Conservation (phyloP, 92 coral and sea anemone genomes). For the Parazoanthus atlanticus region DNA sequence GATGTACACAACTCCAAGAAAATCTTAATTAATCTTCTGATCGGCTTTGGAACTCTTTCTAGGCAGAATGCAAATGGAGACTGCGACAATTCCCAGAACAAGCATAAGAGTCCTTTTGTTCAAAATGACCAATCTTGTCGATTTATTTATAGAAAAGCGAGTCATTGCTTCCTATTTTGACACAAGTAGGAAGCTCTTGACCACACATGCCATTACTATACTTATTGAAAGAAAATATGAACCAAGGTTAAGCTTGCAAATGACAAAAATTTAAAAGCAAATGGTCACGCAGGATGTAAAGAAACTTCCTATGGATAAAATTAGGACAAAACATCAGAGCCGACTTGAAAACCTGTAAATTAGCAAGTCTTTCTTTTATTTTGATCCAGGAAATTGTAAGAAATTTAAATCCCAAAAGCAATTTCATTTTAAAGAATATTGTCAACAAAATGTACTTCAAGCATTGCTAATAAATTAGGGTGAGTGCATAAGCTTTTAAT, state of each 20-base stretch:
- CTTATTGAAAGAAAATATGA: background rate
- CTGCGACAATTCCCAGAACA: too few species aligned
- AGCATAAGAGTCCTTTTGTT: background rate
- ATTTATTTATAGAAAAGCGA: background rate
- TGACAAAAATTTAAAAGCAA: background rate
- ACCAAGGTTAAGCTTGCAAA: slow-evolving; percentile 9
- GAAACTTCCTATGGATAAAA: background rate
- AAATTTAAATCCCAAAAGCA: background rate
- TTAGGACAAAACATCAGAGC: background rate
- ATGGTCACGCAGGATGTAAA: background rate
- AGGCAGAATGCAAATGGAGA: too few species aligned
- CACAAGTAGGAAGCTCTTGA: background rate
- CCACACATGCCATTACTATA: slow-evolving; percentile 4
- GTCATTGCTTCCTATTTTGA: background rate
- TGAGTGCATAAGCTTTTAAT: background rate
- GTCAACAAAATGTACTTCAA: background rate
- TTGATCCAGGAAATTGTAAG: background rate
- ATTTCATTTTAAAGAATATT: slow-evolving; percentile 12
- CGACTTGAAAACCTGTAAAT: background rate
- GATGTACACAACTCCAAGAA: too few species aligned
- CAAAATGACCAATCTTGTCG: background rate
- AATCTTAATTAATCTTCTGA: too few species aligned
- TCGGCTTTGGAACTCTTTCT: too few species aligned
- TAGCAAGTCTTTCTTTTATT: background rate
- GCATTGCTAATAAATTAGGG: background rate